A percentile compares a stretch with the other conserved stretches of the same genome.
phyloP scores from a whole-genome alignment of 2,888 invertebrate species.

The Dendrolimus houi region DNA sequence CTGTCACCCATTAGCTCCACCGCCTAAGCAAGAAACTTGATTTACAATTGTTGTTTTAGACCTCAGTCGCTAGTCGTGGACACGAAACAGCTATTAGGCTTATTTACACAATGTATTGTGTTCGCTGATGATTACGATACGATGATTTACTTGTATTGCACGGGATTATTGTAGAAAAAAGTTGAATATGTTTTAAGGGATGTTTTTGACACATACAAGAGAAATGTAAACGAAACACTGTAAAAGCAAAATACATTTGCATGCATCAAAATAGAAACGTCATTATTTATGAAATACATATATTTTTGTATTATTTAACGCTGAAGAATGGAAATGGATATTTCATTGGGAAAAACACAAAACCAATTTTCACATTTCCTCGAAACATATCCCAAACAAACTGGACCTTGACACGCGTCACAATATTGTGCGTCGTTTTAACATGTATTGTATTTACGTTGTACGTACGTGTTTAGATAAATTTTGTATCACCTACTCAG shows the following conservation, averaged over 20 bases:
- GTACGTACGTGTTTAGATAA: neutral
- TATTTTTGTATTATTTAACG: too few relatives aligned
- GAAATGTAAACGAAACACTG: too few relatives aligned
- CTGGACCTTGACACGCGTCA: neutral
- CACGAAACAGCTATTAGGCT: neutral
- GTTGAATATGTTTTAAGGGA: neutral
- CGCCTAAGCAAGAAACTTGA: neutral
- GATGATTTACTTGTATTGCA: neutral
- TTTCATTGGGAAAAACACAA: neutral
- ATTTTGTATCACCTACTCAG: neutral
- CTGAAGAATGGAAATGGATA: too few relatives aligned
- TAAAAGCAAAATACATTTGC: too few relatives aligned
- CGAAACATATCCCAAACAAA: neutral
- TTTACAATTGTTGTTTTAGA: neutral
- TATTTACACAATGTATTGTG: neutral
- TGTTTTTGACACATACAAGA: too few relatives aligned
- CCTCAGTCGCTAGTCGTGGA: neutral
- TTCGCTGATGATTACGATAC: neutral
- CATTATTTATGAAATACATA: too few relatives aligned
- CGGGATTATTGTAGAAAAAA: neutral
- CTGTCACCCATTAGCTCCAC: neutral
- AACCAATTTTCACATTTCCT: neutral
- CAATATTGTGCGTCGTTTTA: neutral
- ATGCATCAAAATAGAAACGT: too few relatives aligned
- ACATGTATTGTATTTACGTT: too few relatives aligned